Evolutionary conservation across 2,888 invertebrate species (phyloP), one percentile per base, ranked within the genome.

Genomic region (Plebejus anna): DNA sequence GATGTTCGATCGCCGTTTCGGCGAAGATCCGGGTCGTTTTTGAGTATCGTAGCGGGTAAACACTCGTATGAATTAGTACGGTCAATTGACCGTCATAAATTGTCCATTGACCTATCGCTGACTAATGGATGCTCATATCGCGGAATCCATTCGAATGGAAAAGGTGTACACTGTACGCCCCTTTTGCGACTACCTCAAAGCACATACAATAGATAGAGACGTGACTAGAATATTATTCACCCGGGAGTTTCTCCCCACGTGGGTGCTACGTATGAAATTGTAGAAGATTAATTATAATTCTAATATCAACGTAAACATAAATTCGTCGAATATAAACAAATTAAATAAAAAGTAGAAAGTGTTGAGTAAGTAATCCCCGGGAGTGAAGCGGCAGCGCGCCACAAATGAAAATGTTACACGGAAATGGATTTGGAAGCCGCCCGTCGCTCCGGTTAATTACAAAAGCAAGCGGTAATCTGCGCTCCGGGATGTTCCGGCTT

Each of bases 391-490:
- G 86, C 86, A 88, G 86, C 86, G 89, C 86, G 89, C 93, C 93
- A 85, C 94, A 93, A 94, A 94, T 94, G 94, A 94, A 94, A 94
- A 93, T 94, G 94, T 94, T 92, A 94, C 93, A 93, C 90, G 91
- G 94, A 94, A 94, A 94, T 93, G 94, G 94, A 93, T 94, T 94
- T 91, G 92, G 93, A 92, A 91, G 92, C 93, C 92, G 91, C 92
- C 92, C 92, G 93, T 92, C 92, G 93, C 93, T 91, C 90, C 92
- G 92, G 94, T 94, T 94, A 94, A 94, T 94, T 94, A 94, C 94
- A 93, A 94, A 93, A 94, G 94, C 94, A 94, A 94, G 93, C 94
- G 93, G 94, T 93, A 93, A 93, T 93, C 94, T 93, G 93, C 94
- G 92, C 94, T 90, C 91, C 89, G 93, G 93, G 93, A 93, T 93